These are phyloP conservation scores for Tribolium castaneum DNA, from an alignment of 1,140 invertebrate genomes.

Conservation along the genomic window DNA sequence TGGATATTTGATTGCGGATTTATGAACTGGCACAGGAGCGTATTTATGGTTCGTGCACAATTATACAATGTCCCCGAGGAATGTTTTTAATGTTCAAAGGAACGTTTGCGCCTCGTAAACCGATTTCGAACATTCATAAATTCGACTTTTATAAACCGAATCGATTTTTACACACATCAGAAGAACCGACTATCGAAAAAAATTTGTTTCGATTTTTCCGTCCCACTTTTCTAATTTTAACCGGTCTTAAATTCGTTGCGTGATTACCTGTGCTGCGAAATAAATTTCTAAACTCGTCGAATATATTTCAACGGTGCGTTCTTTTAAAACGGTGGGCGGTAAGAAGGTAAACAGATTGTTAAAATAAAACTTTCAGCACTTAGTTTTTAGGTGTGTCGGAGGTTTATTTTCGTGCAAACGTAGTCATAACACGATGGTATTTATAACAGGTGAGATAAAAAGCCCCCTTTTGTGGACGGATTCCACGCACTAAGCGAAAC, in stretches of 20 bases:
- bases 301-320: constrained; percentile 35
- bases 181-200: not conserved
- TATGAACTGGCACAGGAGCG: constrained; percentile 30
- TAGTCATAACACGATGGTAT: constrained; percentile 31
- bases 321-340: constrained; percentile 43
- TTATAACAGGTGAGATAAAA: constrained; percentile 40
- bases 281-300: not conserved
- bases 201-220: too few relatives aligned
- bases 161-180: not conserved
- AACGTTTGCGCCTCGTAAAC: constrained; percentile 26
- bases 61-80: constrained; percentile 25
- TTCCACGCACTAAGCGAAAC: constrained; percentile 12
- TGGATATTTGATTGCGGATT: constrained; percentile 30
- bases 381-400: constrained; percentile 11
- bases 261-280: not conserved
- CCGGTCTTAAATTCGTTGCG: not conserved
- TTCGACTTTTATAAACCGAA: not conserved
- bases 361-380: constrained; percentile 45
- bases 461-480: not conserved
- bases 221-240: too few relatives aligned
- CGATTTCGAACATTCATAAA: constrained; percentile 27
- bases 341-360: constrained; percentile 42
- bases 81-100: constrained; percentile 36
- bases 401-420: constrained; percentile 32
- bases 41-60: constrained; percentile 22